phyloP scores from a whole-genome alignment of 1,140 invertebrate genomes.

The Apolygus lucorum region DNA sequence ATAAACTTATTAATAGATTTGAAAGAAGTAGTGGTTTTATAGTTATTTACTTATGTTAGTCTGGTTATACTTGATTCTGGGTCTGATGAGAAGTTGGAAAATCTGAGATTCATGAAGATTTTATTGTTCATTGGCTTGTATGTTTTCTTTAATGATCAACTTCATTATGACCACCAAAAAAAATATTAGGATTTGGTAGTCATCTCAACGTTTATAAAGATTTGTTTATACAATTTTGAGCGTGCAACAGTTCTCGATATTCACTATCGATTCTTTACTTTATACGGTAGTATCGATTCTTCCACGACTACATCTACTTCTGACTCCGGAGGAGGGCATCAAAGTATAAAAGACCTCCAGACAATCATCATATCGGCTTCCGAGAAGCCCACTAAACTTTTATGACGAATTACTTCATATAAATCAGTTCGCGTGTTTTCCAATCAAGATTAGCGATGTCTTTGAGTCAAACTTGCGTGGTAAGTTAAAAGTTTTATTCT shows the following conservation, averaged over 20 bases:
- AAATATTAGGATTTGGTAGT: too few species aligned
- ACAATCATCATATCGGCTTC: neutral
- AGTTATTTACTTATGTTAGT: too few species aligned
- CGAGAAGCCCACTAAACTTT: neutral
- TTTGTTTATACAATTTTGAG: too few species aligned
- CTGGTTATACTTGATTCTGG: too few species aligned
- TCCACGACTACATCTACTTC: slow-evolving; percentile 1
- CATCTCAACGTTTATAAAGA: too few species aligned
- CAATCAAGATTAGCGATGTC: neutral
- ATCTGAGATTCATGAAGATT: too few species aligned
- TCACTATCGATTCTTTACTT: neutral
- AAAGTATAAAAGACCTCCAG: slow-evolving; percentile 14
- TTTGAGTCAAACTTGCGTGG: slow-evolving; percentile 5
- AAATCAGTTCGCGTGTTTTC: neutral
- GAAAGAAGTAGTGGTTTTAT: too few species aligned
- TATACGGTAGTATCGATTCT: neutral
- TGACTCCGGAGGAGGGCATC: neutral
- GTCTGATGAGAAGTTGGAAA: too few species aligned
- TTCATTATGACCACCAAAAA: too few species aligned
- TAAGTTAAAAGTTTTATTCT: neutral
- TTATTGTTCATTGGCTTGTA: too few species aligned
- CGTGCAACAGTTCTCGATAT: neutral
- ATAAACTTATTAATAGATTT: too few species aligned
- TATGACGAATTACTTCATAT: neutral
- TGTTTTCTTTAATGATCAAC: too few species aligned